Conservation (phyloP, 2,888 invertebrate species). For the Eledone cirrhosa region DNA sequence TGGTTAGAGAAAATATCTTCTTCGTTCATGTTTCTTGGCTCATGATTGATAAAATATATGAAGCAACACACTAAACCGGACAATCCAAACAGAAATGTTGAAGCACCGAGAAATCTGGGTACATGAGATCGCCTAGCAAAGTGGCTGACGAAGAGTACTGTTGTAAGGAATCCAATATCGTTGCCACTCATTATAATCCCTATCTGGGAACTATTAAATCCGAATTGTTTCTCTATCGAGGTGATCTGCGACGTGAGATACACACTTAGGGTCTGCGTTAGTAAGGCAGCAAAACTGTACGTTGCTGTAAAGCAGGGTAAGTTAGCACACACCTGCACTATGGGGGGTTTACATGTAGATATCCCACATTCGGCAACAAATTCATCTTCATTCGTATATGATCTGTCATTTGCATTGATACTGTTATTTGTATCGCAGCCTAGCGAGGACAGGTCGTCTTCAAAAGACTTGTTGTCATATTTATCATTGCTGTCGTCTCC, state of each 20-base stretch:
- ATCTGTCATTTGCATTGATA: too few species aligned
- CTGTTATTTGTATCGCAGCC: too few species aligned
- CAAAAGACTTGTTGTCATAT: too few species aligned
- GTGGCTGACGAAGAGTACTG: slow-evolving; percentile 46
- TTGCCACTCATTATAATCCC: slow-evolving; percentile 50
- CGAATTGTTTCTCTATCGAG: slow-evolving; percentile 47
- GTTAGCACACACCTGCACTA: slow-evolving; percentile 39
- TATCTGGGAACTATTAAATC: slow-evolving; percentile 42
- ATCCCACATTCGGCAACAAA: slow-evolving; percentile 37
- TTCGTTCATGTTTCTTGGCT: slow-evolving; percentile 21
- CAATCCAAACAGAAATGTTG: slow-evolving; percentile 38
- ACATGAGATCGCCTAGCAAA: slow-evolving; percentile 42
- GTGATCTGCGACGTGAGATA: slow-evolving; percentile 44
- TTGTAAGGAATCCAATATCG: slow-evolving; percentile 48
- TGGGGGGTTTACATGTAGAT: slow-evolving; percentile 35
- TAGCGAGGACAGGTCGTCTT: too few species aligned
- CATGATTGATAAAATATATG: slow-evolving; percentile 36
- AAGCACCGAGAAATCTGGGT: slow-evolving; percentile 39
- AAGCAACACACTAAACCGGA: slow-evolving; percentile 40
- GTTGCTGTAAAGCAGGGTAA: slow-evolving; percentile 38
- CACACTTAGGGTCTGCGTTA: slow-evolving; percentile 41
- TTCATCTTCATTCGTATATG: too few species aligned
- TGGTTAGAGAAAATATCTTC: slow-evolving; percentile 30
- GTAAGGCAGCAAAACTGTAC: slow-evolving; percentile 41
- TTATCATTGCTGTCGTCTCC: too few species aligned